Percentiles rank a stretch among this genome's conserved stretches.
phyloP scores from a whole-genome alignment of 2,888 invertebrate genomes.

The Pseudococcus viburni region DNA sequence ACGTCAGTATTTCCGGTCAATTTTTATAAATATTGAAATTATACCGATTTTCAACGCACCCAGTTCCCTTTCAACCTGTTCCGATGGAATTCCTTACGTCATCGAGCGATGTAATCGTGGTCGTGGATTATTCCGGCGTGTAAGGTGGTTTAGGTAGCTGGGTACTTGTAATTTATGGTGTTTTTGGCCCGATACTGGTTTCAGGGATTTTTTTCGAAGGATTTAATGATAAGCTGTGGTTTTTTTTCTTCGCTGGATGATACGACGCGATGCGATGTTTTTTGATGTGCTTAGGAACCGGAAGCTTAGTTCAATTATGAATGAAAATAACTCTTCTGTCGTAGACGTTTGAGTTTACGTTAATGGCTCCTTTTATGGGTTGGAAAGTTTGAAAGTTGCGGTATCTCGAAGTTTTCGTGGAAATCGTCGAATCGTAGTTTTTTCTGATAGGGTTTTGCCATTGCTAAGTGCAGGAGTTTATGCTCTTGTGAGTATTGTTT shows the following conservation, averaged over 20 bases:
- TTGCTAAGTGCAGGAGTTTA: background rate
- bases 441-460: background rate
- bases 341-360: background rate
- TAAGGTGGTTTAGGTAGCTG: background rate
- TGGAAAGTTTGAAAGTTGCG: background rate
- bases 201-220: background rate
- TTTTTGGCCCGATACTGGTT: background rate
- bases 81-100: slow-evolving; percentile 26
- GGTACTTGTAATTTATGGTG: background rate
- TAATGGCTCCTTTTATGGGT: background rate
- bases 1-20: slow-evolving; percentile 63
- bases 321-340: background rate
- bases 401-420: no score
- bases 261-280: background rate
- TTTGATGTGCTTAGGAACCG: background rate
- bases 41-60: slow-evolving; percentile 17
- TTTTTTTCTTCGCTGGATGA: background rate
- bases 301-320: background rate
- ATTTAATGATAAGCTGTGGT: background rate
- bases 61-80: slow-evolving; percentile 32
- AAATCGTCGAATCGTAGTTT: no score
- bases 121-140: background rate
- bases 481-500: background rate
- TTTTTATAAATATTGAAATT: slow-evolving; percentile 51
- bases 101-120: background rate